These are phyloP conservation scores for Bombus waltoni DNA, from an alignment of 1,140 invertebrate genomes.

Conservation along the genomic window DNA sequence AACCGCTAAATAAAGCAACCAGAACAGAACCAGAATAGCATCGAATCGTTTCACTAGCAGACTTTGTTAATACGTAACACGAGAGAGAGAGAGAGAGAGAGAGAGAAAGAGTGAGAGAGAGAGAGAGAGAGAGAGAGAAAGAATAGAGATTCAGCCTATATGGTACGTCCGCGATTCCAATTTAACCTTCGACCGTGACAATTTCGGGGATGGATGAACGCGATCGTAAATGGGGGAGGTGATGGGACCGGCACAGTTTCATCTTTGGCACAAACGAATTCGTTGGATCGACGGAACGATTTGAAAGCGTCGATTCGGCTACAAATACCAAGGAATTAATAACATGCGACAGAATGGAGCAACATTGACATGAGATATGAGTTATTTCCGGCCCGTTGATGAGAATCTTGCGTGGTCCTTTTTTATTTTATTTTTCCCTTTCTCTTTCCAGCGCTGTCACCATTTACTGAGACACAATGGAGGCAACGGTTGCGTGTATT, in stretches of 20 bases:
- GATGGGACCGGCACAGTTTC: constrained; percentile 29
- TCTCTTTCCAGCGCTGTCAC: background rate
- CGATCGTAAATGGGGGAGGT: constrained; percentile 1
- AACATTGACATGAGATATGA: background rate
- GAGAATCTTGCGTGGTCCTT: background rate
- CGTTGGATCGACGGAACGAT: constrained; percentile 12
- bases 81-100: background rate
- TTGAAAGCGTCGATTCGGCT: constrained; percentile 5
- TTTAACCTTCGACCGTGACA: constrained; percentile 42
- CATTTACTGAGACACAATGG: constrained; percentile 14
- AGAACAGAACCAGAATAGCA: background rate
- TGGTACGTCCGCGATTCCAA: constrained; percentile 15
- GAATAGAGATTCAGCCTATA: background rate
- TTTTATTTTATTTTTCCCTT: background rate
- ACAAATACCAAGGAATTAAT: constrained; percentile 48
- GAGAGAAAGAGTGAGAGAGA: no score
- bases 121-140: background rate
- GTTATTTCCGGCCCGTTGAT: constrained; percentile 24
- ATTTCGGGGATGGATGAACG: background rate
- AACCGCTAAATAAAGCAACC: constrained; percentile 33
- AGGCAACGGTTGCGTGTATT: background rate
- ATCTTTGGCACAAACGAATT: constrained; percentile 40
- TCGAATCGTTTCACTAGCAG: background rate
- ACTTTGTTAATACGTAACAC: background rate
- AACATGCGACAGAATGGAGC: constrained; percentile 27